Base-by-base conservation (phyloP, 2,797 vertebrate genomes). In the Staurois parvus region DNA sequence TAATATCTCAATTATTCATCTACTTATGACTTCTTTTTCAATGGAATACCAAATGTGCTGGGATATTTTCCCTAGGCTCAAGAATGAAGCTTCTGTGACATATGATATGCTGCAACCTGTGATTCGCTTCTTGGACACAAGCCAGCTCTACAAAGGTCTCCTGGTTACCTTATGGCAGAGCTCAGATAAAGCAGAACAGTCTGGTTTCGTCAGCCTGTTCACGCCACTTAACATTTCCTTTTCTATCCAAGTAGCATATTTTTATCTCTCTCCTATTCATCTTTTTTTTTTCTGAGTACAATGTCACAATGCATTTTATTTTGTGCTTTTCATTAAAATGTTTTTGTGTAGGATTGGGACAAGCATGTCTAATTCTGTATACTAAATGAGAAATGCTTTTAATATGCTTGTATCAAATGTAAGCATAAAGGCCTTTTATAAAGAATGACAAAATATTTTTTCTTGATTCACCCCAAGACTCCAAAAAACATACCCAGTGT, bases 151-250 rank as follows among this genome's bases (percentile, higher is more conserved):
- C 79, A 86, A 83, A 86, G 79, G 85, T 86, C 85, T 83, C 67
- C 59, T 87, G 85, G 68, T 87, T 87, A 69, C 85, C 81, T 79
- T 87, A 79, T 87, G 85, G 80, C 59, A 78, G 70, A 87, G 70
- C 62, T 74, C 40, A 79, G 85, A 87, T 87, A 87, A 86, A 87
- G 42, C 81, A 29, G 42, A 83, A 87, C 78, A 83, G 80, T 87
- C 62, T 21, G 68, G 74, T 72, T 52, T 82, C 32, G 26, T 87
- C 81, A 85, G 32, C 56, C 84, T 80, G 59, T 59, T 85, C 69
- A 68, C 52, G 70, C 59, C 69, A 83, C 28, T 83, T 87, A 83
- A 83, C 81, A 79, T 83, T 87, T 87, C 2, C 70, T 79, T 73
- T 83, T 34, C 37, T 40, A 83, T 86, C 74, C 34, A 15, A 72